phyloP scores from a whole-genome alignment of 2,113 vertebrate genomes.

The Rhinopomastus cyanomelas region DNA sequence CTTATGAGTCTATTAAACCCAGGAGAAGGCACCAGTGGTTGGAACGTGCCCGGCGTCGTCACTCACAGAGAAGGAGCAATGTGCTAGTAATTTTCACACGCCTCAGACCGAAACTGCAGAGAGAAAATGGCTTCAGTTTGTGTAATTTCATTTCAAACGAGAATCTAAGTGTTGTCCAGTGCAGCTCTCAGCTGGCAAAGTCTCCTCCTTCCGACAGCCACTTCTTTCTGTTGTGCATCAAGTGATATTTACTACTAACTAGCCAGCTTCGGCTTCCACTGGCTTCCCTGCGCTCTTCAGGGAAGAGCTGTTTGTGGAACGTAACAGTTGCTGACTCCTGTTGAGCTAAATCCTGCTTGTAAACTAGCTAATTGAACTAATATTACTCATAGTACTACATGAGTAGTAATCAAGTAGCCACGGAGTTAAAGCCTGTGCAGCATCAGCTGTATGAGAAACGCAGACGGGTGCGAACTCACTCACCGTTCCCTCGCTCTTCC shows the following conservation, averaged over 20 bases:
- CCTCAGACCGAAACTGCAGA: not conserved
- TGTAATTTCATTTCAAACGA: not conserved
- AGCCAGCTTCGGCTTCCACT: not conserved
- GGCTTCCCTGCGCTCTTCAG: not conserved
- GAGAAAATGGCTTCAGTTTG: not conserved
- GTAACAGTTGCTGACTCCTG: not conserved
- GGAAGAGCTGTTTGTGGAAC: not conserved
- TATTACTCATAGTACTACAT: not conserved
- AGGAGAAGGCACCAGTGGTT: not conserved
- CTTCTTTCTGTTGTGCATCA: not conserved
- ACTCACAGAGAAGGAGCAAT: not conserved
- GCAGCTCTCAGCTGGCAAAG: not conserved
- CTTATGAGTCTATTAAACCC: slow-evolving; percentile 33
- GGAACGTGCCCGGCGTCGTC: not conserved
- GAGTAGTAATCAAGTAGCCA: not conserved
- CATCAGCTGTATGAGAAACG: not conserved
- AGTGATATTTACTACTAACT: not conserved
- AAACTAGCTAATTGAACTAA: not conserved
- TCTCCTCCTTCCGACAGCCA: not conserved
- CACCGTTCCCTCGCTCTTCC: not conserved
- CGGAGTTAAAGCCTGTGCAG: not conserved
- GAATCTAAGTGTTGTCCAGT: not conserved
- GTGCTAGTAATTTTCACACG: not conserved
- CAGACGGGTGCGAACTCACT: not conserved
- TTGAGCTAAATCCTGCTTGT: not conserved